Percentiles rank a stretch among this genome's conserved stretches.
phyloP scores from a whole-genome alignment of 2,113 vertebrate species.

The Toxostoma redivivum region DNA sequence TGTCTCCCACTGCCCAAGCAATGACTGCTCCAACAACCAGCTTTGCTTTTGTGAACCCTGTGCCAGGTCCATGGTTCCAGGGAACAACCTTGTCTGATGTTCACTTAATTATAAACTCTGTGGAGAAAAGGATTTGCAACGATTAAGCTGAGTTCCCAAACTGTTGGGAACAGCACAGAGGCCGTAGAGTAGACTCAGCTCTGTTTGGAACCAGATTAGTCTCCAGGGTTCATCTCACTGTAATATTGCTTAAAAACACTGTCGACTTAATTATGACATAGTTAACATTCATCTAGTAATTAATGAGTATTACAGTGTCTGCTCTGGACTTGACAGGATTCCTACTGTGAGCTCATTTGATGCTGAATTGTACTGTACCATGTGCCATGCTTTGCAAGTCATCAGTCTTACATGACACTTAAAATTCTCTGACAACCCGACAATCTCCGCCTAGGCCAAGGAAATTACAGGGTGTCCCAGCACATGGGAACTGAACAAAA shows the following conservation, averaged over 20 bases:
- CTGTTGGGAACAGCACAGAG: background rate
- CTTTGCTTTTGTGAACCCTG: background rate
- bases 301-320: slow-evolving; percentile 5
- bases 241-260: slow-evolving; percentile 10
- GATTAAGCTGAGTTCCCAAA: background rate
- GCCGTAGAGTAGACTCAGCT: background rate
- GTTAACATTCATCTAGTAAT: slow-evolving; percentile 14
- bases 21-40: rapidly evolving
- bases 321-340: background rate
- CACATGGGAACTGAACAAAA: background rate
- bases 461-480: background rate
- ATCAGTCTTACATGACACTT: background rate
- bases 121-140: background rate
- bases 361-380: background rate
- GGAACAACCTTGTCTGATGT: background rate
- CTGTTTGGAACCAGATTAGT: background rate
- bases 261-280: slow-evolving; percentile 16
- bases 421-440: background rate
- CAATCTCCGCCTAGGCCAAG: background rate
- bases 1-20: background rate
- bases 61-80: rapidly evolving
- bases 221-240: background rate
- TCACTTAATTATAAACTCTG: background rate
- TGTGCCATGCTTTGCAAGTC: background rate
- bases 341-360: slow-evolving; percentile 11